Base-by-base conservation (phyloP, 1,140 invertebrate genomes). In the Hyphantria cunea region DNA sequence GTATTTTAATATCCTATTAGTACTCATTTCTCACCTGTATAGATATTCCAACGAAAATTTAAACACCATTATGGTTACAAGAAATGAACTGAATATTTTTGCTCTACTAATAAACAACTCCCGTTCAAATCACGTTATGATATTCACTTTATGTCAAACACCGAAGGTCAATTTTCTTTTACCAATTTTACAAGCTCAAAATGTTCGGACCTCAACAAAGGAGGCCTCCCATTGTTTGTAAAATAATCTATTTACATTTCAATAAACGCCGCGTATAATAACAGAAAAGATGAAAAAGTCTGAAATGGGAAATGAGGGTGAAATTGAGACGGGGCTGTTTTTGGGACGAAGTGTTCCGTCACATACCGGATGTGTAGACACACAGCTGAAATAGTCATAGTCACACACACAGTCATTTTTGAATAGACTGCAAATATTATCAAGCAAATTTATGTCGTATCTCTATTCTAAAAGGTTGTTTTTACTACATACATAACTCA, bases 291-390 rank as follows among this genome's bases (percentile, higher is more conserved):
- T 47, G 17, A 45, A 47, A 45, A 56, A 45, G 42, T 47, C 53
- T 13, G 53, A 56, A 17, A 56, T 34, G 47, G 53, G 53, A 56
- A 56, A 56, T 56, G 53, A 56, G 53, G 42, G 32, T 47, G 42
- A 56, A 47, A 56, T 56, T 56, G 53, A 56, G 53, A 45, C 13
- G 44, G 41, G 53, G 7, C 32, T 15, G 13, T 31, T 34, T 37
- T 45, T 32, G 34, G n/a, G 42, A 47, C 31, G 32, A 15, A 45
- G 10, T n/a, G 53, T 56, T 56, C 53, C 53, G 53, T 2, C 31
- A 8, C 12, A 34, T 34, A 37, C 34, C 53, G 53, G 53, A 47
- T 47, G 33, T 47, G 42, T 56, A 45, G 31, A 45, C 41, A 56
- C n/a, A 42, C 12, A 12, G 10, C 25, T 12, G 13, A 56, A n/a